Conservation (phyloP, 2,797 vertebrate genomes). For the Masticophis lateralis region DNA sequence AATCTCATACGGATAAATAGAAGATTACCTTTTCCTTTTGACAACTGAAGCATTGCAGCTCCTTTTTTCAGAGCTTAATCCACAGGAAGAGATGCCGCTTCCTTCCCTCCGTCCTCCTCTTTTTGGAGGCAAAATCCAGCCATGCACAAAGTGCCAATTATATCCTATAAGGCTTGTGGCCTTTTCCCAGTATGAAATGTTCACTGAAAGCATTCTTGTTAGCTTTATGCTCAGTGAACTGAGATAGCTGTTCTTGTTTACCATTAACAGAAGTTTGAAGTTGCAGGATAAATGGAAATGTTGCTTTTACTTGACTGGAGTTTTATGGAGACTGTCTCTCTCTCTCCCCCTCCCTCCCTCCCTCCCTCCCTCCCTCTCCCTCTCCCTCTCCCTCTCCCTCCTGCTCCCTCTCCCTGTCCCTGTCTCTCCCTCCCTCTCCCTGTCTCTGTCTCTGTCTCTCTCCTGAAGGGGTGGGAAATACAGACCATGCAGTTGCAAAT, state of each 20-base stretch:
- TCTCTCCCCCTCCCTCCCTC: too few species aligned
- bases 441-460: background rate
- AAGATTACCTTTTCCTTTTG: slow-evolving; percentile 37
- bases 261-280: slow-evolving; percentile 29
- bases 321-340: background rate
- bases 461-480: background rate
- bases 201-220: slow-evolving; percentile 46
- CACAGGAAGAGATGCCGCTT: slow-evolving; percentile 21
- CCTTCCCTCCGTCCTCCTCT: background rate
- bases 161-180: slow-evolving; percentile 48
- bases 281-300: slow-evolving; percentile 8
- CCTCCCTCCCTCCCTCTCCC: too few species aligned
- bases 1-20: slow-evolving; percentile 29
- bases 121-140: slow-evolving; percentile 23
- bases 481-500: slow-evolving; percentile 18
- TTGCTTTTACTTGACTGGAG: background rate
- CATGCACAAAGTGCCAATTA: slow-evolving; percentile 53
- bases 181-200: slow-evolving; percentile 52
- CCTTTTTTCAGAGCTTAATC: slow-evolving; percentile 36
- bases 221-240: slow-evolving; percentile 40
- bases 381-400: too few species aligned
- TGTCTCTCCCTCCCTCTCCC: too few species aligned
- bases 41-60: slow-evolving; percentile 31
- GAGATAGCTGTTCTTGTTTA: slow-evolving; percentile 41
- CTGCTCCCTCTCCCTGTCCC: background rate